Evolutionary conservation across 2,797 vertebrate genomes (phyloP).

Genomic region (Siniperca obscura): DNA sequence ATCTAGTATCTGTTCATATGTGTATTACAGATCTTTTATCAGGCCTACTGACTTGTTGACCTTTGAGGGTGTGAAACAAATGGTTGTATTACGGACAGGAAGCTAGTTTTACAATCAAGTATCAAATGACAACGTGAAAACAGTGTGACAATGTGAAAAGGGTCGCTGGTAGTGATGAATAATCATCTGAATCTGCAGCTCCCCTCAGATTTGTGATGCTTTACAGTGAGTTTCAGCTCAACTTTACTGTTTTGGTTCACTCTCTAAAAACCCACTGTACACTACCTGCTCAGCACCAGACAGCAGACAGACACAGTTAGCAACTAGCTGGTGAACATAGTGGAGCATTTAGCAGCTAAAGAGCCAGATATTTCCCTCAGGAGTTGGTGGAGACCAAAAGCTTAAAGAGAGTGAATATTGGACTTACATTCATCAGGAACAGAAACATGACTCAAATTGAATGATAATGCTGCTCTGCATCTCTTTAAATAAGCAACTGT

Average conservation of each 20-base stretch:
- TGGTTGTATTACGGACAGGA: background rate
- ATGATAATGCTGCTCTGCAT: background rate
- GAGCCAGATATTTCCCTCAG: background rate
- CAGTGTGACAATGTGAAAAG: too few relatives aligned
- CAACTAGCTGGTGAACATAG: background rate
- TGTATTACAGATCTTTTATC: background rate
- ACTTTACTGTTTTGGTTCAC: background rate
- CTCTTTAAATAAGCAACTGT: too few relatives aligned
- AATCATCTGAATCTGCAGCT: too few relatives aligned
- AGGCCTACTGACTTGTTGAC: background rate
- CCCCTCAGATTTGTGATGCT: background rate
- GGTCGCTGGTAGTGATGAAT: too few relatives aligned
- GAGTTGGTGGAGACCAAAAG: background rate
- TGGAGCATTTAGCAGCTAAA: background rate
- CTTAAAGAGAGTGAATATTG: background rate
- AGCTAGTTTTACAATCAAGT: background rate
- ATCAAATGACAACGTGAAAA: too few relatives aligned
- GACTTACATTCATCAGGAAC: background rate
- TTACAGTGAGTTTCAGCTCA: background rate
- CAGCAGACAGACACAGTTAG: background rate
- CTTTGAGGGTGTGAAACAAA: constrained; percentile 25
- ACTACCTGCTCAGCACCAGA: too few relatives aligned
- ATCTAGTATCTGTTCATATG: background rate
- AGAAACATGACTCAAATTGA: background rate
- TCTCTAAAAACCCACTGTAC: background rate